Conservation (phyloP, 2,797 vertebrate species). For the Channa striata region DNA sequence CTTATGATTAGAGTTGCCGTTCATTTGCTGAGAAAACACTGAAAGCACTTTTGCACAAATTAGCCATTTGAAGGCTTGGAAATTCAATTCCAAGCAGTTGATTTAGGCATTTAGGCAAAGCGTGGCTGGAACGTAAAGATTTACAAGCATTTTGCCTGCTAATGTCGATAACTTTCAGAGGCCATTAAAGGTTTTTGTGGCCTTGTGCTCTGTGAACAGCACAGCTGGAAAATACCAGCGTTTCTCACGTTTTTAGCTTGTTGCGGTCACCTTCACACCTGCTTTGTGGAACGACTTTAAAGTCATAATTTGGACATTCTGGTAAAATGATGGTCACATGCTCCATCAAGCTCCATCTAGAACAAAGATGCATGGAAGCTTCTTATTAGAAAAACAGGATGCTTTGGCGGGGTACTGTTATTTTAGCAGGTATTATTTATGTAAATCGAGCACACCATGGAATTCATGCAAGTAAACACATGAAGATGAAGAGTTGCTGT, state of each 20-base stretch:
- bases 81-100: constrained; percentile 87
- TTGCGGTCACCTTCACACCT: constrained; percentile 30
- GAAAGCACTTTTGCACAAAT: constrained; percentile 89
- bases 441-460: too few relatives aligned
- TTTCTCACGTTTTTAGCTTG: constrained; percentile 26
- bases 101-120: constrained; percentile 87
- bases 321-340: constrained; percentile 16
- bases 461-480: too few relatives aligned
- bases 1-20: constrained; percentile 87
- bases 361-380: constrained; percentile 9
- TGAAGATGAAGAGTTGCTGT: too few relatives aligned
- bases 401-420: background rate
- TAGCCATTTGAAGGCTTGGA: constrained; percentile 86
- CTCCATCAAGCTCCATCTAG: constrained; percentile 35
- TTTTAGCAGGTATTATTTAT: too few relatives aligned
- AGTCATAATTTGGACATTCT: constrained; percentile 22
- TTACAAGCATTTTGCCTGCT: constrained; percentile 80
- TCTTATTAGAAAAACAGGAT: constrained; percentile 21
- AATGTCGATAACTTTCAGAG: constrained; percentile 82
- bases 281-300: background rate
- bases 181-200: constrained; percentile 75
- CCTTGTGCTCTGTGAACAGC: constrained; percentile 64
- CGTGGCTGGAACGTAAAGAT: constrained; percentile 81
- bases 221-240: constrained; percentile 55
- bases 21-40: constrained; percentile 85